A percentile compares a stretch with the other conserved stretches of the same genome.
Evolutionary conservation across 2,797 vertebrate genomes (phyloP).

Genomic region (Malurus splendens): DNA sequence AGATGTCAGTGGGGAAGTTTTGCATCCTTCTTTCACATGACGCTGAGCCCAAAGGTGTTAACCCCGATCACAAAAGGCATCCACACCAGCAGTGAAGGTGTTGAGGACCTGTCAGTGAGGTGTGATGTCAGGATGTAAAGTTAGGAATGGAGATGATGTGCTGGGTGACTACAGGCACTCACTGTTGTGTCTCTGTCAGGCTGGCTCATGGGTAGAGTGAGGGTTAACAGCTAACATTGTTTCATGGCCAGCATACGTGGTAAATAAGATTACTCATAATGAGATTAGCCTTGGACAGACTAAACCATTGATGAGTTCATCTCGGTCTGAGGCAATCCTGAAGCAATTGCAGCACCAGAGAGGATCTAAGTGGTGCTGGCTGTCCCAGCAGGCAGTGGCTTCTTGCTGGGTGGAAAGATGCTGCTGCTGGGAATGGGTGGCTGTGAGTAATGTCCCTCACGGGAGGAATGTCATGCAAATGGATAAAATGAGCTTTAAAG

Average conservation of each 20-base stretch:
- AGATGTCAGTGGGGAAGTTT: not conserved
- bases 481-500: not conserved
- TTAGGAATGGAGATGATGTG: not conserved
- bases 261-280: constrained; percentile 59
- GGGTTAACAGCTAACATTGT: constrained; percentile 13
- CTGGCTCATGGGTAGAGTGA: not conserved
- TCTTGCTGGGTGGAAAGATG: not conserved
- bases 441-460: not conserved
- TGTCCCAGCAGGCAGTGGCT: fast-evolving
- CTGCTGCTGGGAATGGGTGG: not conserved
- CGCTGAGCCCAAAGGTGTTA: not conserved
- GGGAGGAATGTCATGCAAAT: not conserved
- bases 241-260: not conserved
- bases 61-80: not conserved
- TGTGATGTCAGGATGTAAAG: not conserved
- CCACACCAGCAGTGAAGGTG: not conserved
- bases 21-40: not conserved
- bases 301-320: constrained; percentile 45
- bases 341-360: not conserved
- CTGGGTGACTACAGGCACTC: not conserved
- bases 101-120: not conserved
- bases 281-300: constrained; percentile 42
- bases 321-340: constrained; percentile 27
- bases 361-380: not conserved
- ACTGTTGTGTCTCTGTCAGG: not conserved